phyloP scores from a whole-genome alignment of 2,888 invertebrate species.

The Priocnemis perturbator region DNA sequence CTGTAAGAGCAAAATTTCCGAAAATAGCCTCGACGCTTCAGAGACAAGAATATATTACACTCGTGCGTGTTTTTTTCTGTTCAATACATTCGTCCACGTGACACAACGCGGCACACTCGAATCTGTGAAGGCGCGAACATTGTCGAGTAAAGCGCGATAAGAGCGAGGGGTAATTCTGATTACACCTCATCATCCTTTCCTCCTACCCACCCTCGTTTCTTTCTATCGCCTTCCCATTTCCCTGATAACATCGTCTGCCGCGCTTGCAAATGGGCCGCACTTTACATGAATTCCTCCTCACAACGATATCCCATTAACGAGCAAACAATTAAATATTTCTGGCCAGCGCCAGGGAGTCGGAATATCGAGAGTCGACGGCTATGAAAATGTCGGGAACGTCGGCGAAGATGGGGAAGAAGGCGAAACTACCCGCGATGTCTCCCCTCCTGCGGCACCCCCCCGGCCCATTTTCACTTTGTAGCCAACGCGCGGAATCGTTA shows the following conservation, averaged over 20 bases:
- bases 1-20: too few relatives aligned
- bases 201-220: background rate
- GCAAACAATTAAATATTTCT: too few relatives aligned
- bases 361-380: background rate
- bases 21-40: too few relatives aligned
- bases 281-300: too few relatives aligned
- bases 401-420: background rate
- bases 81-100: too few relatives aligned
- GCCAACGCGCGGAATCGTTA: constrained; percentile 42
- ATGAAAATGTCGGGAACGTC: background rate
- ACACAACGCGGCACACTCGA: too few relatives aligned
- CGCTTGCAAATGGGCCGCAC: background rate
- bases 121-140: too few relatives aligned
- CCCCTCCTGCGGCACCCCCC: constrained; percentile 1
- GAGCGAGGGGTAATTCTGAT: background rate
- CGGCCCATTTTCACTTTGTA: constrained; percentile 35
- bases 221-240: background rate
- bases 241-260: background rate
- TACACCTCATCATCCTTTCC: background rate
- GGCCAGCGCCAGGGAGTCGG: too few relatives aligned
- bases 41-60: too few relatives aligned
- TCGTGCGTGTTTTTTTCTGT: too few relatives aligned
- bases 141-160: too few relatives aligned
- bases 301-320: too few relatives aligned
- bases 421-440: background rate